Percentiles rank a stretch among this genome's conserved stretches.
Evolutionary conservation across 1,140 invertebrate species (phyloP).

Genomic region (Drosophila lacertosa): DNA sequence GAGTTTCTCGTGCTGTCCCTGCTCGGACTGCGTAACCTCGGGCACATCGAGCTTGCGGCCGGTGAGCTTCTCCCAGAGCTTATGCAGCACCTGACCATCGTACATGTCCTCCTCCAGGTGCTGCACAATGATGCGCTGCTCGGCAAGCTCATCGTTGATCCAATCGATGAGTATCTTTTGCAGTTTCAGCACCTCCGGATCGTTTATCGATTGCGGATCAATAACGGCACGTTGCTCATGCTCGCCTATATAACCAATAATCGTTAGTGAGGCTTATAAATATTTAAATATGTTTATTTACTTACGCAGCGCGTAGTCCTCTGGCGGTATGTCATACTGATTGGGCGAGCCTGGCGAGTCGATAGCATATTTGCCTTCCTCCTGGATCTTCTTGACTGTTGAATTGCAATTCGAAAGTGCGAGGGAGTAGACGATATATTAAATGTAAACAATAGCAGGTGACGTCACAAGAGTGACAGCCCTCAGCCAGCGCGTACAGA

Average conservation of each 20-base stretch:
- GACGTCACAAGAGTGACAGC: slow-evolving; percentile 53
- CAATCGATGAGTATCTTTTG: slow-evolving; percentile 96
- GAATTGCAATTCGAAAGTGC: slow-evolving; percentile 2
- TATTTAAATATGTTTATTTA: slow-evolving; percentile 14
- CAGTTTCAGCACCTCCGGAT: slow-evolving; percentile 94
- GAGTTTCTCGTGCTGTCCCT: slow-evolving; percentile 98
- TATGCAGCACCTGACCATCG: slow-evolving; percentile 98
- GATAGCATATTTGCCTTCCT: slow-evolving; percentile 98
- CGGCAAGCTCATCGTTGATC: slow-evolving; percentile 99
- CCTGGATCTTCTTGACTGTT: slow-evolving; percentile 96
- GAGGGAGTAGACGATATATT: neutral
- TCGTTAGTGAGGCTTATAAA: too few relatives aligned
- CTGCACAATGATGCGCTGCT: slow-evolving; percentile 98
- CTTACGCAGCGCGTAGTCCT: slow-evolving; percentile 95
- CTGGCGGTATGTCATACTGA: slow-evolving; percentile 93
- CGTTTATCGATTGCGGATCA: slow-evolving; percentile 93
- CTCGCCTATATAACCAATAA: slow-evolving; percentile 94
- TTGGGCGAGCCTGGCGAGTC: slow-evolving; percentile 96
- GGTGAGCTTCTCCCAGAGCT: slow-evolving; percentile 96
- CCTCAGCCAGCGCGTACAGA: too few relatives aligned
- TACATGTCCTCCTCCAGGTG: slow-evolving; percentile 98
- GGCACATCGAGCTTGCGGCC: slow-evolving; percentile 96
- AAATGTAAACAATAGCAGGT: slow-evolving; percentile 49
- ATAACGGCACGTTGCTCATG: slow-evolving; percentile 99
- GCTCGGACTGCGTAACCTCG: slow-evolving; percentile 99